These are phyloP conservation scores for Malacoctenus gilli DNA, from an alignment of 2,797 vertebrate genomes.

Conservation along the genomic window DNA sequence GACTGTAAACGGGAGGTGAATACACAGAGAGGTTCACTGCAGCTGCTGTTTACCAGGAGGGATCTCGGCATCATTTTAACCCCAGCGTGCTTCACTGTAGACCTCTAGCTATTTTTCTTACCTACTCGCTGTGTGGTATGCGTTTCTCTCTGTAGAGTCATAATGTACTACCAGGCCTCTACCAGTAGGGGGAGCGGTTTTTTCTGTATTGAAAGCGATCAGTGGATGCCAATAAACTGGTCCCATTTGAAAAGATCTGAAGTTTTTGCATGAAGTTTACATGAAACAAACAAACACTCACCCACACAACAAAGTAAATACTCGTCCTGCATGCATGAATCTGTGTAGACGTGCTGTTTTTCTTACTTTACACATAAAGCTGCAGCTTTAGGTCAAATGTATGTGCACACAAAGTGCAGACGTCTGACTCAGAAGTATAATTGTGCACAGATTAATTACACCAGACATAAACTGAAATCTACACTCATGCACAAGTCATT, in stretches of 20 bases:
- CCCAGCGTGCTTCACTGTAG: constrained; percentile 33
- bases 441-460: too few species aligned
- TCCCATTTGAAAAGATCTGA: constrained; percentile 57
- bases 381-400: too few species aligned
- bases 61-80: constrained; percentile 36
- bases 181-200: constrained; percentile 39
- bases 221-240: constrained; percentile 70
- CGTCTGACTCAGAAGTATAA: too few species aligned
- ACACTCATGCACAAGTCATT: too few species aligned
- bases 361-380: too few species aligned
- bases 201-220: constrained; percentile 66
- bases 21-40: background rate
- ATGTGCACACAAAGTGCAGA: too few species aligned
- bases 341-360: too few species aligned
- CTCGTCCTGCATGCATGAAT: too few species aligned
- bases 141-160: constrained; percentile 48
- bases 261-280: constrained; percentile 5
- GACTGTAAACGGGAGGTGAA: constrained; percentile 1
- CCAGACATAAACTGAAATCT: too few species aligned
- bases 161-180: constrained; percentile 31
- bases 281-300: background rate
- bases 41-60: constrained; percentile 10
- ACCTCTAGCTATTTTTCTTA: constrained; percentile 49
- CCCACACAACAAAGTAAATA: background rate
- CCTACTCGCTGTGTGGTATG: constrained; percentile 43